These are phyloP conservation scores for Nomada goodeniana DNA, from an alignment of 2,888 invertebrate species.

Conservation along the genomic window DNA sequence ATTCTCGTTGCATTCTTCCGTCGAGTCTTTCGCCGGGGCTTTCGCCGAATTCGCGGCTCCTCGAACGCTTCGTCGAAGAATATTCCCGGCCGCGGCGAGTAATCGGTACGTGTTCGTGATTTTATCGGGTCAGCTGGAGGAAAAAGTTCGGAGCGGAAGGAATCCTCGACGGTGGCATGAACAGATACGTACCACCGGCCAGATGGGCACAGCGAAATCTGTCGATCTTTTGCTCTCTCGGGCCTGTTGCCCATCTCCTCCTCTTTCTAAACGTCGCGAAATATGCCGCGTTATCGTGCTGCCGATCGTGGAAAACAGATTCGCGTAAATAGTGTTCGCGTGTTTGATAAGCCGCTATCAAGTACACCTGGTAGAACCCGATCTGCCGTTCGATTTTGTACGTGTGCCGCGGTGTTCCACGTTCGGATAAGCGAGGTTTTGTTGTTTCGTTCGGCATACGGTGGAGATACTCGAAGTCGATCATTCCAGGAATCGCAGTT, in stretches of 20 bases:
- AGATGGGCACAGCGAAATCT: conserved; percentile 46
- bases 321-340: conserved; percentile 3
- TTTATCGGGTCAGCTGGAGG: conserved; percentile 46
- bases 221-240: conserved; percentile 19
- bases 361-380: conserved; percentile 15
- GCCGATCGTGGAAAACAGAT: conserved; percentile 37
- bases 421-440: conserved; percentile 21
- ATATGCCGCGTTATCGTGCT: conserved; percentile 28
- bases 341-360: conserved; percentile 40
- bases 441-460: neutral
- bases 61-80: conserved; percentile 66
- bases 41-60: conserved; percentile 67
- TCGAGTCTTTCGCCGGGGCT: conserved; percentile 49
- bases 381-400: conserved; percentile 13
- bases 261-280: conserved; percentile 16
- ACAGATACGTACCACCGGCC: conserved; percentile 18
- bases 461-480: neutral
- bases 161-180: conserved; percentile 24
- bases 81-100: conserved; percentile 57
- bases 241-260: neutral
- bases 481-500: neutral
- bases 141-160: conserved; percentile 42
- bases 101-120: conserved; percentile 64
- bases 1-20: conserved; percentile 69
- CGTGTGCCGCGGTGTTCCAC: neutral